Evolutionary conservation across 1,140 invertebrate genomes (phyloP).

Genomic region (Drosophila melanogaster): Release_6_plus_ISO1_MT NT_033777.3:15302501-15303000

Average conservation of each 20-base stretch:
- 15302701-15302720: conserved; percentile 40
- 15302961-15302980: neutral
- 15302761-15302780: conserved; percentile 11
- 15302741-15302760: conserved; percentile 39
- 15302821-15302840: conserved; percentile 10
- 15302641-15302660: conserved; percentile 39
- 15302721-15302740: conserved; percentile 60
- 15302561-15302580: conserved; percentile 33
- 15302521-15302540: conserved; percentile 74
- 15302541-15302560: conserved; percentile 33
- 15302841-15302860: conserved; percentile 9
- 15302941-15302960: conserved; percentile 12
- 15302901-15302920: conserved; percentile 84
- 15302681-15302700: conserved; percentile 76
- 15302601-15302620: conserved; percentile 65
- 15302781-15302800: conserved; percentile 31
- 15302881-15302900: conserved; percentile 75
- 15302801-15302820: conserved; percentile 26
- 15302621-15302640: conserved; percentile 68
- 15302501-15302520: conserved; percentile 80
- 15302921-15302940: conserved; percentile 46
- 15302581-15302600: conserved; percentile 74
- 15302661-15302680: conserved; percentile 64
- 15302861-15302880: conserved; percentile 13
- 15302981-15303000: conserved; percentile 10